Evolutionary conservation across 2,113 vertebrate genomes (phyloP).

Genomic region (Electrona antarctica): DNA sequence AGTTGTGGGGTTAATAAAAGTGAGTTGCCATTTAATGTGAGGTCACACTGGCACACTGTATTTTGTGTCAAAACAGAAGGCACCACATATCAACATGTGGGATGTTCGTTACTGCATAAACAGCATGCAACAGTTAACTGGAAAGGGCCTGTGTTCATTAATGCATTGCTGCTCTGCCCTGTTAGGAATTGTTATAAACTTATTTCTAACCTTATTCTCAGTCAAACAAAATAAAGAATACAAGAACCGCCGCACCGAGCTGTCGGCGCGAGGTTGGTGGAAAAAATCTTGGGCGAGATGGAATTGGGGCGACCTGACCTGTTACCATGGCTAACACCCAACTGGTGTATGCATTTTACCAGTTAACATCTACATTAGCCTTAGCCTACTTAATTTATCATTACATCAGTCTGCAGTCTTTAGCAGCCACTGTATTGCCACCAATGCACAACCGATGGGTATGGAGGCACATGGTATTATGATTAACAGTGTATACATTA

Average conservation of each 20-base stretch:
- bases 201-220: too few species aligned
- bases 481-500: too few species aligned
- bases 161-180: neutral
- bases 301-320: too few species aligned
- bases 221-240: too few species aligned
- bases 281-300: too few species aligned
- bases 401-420: too few species aligned
- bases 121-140: neutral
- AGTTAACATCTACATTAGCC: neutral
- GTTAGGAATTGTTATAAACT: neutral
- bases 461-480: too few species aligned
- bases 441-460: too few species aligned
- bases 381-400: too few species aligned
- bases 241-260: too few species aligned
- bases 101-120: neutral
- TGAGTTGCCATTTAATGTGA: neutral
- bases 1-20: neutral
- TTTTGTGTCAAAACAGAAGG: conserved; percentile 50
- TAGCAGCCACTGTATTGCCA: too few species aligned
- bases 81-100: conserved; percentile 18
- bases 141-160: neutral
- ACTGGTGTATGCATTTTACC: conserved; percentile 17
- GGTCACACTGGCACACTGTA: conserved; percentile 12
- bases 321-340: neutral
- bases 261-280: too few species aligned